Evolutionary conservation across 2,888 invertebrate genomes (phyloP).

Genomic region (Notodonta dromedarius): DNA sequence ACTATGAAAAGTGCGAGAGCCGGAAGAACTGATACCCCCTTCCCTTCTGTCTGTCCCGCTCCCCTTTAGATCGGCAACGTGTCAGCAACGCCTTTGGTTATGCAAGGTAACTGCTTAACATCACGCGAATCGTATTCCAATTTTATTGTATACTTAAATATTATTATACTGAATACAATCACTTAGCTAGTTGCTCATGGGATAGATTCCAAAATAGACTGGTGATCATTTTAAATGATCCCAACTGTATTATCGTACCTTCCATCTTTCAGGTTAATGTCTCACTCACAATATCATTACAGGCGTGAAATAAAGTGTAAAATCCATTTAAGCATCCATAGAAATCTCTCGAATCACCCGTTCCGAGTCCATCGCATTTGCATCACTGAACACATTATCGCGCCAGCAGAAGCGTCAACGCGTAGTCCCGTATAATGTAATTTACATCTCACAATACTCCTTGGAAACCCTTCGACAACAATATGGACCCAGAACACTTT

Average conservation of each 20-base stretch:
- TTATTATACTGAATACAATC: too few species aligned
- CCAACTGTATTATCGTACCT: neutral
- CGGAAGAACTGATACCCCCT: too few species aligned
- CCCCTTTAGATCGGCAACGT: too few species aligned
- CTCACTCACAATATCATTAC: neutral
- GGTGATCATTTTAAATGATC: too few species aligned
- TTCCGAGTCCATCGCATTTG: constrained; percentile 55
- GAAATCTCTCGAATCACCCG: constrained; percentile 37
- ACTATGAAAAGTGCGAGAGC: too few species aligned
- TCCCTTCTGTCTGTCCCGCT: too few species aligned
- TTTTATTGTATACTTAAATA: too few species aligned
- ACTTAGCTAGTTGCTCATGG: too few species aligned
- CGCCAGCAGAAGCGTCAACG: constrained; percentile 65
- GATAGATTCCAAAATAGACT: too few species aligned
- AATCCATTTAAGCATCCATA: constrained; percentile 34
- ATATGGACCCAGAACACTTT: constrained; percentile 57
- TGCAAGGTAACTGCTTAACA: too few species aligned
- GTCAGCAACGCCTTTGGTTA: too few species aligned
- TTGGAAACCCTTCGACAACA: constrained; percentile 54
- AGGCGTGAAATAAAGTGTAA: constrained; percentile 24
- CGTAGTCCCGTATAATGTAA: constrained; percentile 66
- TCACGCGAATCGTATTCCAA: too few species aligned
- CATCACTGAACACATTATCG: constrained; percentile 68
- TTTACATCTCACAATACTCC: constrained; percentile 63
- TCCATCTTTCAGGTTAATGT: neutral